Conservation (phyloP, 2,797 vertebrate genomes). For the Tadarida brasiliensis region DNA sequence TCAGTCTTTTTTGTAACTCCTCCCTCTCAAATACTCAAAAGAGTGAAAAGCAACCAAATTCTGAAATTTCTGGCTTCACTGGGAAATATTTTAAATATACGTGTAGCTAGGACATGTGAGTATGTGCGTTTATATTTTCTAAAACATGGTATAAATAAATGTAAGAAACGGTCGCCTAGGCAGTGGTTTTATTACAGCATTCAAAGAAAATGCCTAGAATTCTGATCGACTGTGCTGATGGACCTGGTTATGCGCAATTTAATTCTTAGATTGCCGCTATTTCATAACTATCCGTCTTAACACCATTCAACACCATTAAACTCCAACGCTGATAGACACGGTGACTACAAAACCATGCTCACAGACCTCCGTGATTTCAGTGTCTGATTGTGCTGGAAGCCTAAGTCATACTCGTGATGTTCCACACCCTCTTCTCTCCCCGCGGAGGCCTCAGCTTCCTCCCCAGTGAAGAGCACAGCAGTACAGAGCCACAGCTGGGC, state of each 20-base stretch:
- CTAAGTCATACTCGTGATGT: slow-evolving; percentile 1
- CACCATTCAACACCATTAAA: slow-evolving; percentile 47
- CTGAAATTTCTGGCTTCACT: slow-evolving; percentile 42
- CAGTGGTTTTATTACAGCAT: slow-evolving; percentile 52
- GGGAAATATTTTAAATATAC: slow-evolving; percentile 50
- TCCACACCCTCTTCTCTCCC: slow-evolving; percentile 64
- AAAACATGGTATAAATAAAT: slow-evolving; percentile 32
- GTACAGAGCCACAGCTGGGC: slow-evolving; percentile 62
- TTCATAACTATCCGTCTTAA: slow-evolving; percentile 53
- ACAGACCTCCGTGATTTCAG: slow-evolving; percentile 75
- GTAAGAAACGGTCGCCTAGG: slow-evolving; percentile 25
- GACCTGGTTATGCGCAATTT: slow-evolving; percentile 60
- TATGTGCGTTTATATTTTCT: slow-evolving; percentile 45
- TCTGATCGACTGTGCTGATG: slow-evolving; percentile 42
- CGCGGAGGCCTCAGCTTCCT: slow-evolving; percentile 61
- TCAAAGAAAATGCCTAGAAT: slow-evolving; percentile 52
- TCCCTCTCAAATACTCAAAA: slow-evolving; percentile 23
- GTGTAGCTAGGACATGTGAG: slow-evolving; percentile 7
- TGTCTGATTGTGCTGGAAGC: slow-evolving; percentile 57
- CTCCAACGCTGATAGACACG: slow-evolving; percentile 78
- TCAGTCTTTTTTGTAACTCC: not conserved
- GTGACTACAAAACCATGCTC: slow-evolving; percentile 68
- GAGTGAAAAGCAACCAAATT: slow-evolving; percentile 15
- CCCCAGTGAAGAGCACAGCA: slow-evolving; percentile 58
- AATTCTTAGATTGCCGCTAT: slow-evolving; percentile 37